Conservation (phyloP, 35 echinoderm and acorn worm genomes). For the Ophiothrix spiculata region DNA sequence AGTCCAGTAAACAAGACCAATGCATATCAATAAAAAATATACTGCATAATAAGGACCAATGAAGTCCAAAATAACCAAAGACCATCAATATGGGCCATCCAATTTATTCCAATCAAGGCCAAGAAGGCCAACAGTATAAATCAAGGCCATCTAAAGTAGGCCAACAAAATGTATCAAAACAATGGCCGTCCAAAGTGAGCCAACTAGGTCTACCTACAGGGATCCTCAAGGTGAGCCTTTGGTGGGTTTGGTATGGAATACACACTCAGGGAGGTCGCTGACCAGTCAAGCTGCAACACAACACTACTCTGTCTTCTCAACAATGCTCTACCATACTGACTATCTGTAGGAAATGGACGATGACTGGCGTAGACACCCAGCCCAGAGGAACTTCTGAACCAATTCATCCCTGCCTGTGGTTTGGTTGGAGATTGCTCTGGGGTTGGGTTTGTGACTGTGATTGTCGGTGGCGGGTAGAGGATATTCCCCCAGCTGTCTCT, state of each 20-base stretch:
- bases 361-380: not conserved
- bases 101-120: too few species aligned
- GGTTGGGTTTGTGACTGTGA: not conserved
- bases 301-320: constrained; percentile 5
- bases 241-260: constrained; percentile 52
- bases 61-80: not conserved
- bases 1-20: too few species aligned
- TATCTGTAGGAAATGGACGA: constrained; percentile 16
- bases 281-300: constrained; percentile 72
- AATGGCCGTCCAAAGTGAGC: constrained; percentile 44
- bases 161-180: not conserved
- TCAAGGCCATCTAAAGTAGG: not conserved
- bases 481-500: not conserved
- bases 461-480: not conserved
- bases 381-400: not conserved
- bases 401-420: not conserved
- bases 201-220: constrained; percentile 57
- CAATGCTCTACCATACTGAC: constrained; percentile 27
- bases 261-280: constrained; percentile 57
- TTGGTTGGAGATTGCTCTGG: not conserved
- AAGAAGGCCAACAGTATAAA: too few species aligned
- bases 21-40: too few species aligned
- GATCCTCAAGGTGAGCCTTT: not conserved
- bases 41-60: too few species aligned
- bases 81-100: too few species aligned